Evolutionary conservation across 2,888 invertebrate genomes (phyloP).

Genomic region (Acanthosoma haemorrhoidale): DNA sequence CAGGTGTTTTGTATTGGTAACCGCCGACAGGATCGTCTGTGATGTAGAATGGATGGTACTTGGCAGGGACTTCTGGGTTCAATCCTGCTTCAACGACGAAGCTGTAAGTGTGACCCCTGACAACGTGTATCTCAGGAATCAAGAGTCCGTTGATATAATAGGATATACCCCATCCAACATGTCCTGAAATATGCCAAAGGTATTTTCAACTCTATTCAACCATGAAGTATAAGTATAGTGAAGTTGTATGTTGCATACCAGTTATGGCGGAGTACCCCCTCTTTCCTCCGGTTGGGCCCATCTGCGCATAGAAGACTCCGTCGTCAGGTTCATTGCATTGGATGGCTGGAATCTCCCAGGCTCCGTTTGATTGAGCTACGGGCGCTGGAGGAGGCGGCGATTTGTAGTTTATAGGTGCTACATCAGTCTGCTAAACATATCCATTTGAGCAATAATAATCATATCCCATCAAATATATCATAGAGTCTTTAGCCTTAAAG

Average conservation of each 20-base stretch:
- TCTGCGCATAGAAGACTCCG: slow-evolving; percentile 85
- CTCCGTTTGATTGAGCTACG: slow-evolving; percentile 53
- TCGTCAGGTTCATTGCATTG: slow-evolving; percentile 85
- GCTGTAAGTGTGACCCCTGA: slow-evolving; percentile 78
- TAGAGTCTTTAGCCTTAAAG: too few relatives aligned
- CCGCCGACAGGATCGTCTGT: slow-evolving; percentile 90
- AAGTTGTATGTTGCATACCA: slow-evolving; percentile 50
- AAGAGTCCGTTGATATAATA: slow-evolving; percentile 92
- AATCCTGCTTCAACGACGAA: slow-evolving; percentile 83
- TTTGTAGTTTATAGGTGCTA: slow-evolving; percentile 29
- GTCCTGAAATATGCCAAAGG: slow-evolving; percentile 53
- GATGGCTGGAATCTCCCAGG: slow-evolving; percentile 85
- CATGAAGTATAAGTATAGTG: neutral
- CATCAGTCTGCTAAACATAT: slow-evolving; percentile 8
- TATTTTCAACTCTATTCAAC: neutral
- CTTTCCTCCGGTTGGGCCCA: slow-evolving; percentile 88
- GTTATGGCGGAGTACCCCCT: slow-evolving; percentile 85
- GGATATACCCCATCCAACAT: slow-evolving; percentile 89
- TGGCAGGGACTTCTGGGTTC: slow-evolving; percentile 70
- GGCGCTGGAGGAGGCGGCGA: slow-evolving; percentile 43
- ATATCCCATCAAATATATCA: too few relatives aligned
- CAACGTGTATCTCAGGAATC: slow-evolving; percentile 84
- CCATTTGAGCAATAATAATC: too few relatives aligned
- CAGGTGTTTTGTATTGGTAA: slow-evolving; percentile 73
- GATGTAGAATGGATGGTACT: slow-evolving; percentile 89